These are phyloP conservation scores for Pristionchus maxplancki DNA, from an alignment of 2,888 invertebrate genomes.

Conservation along the genomic window DNA sequence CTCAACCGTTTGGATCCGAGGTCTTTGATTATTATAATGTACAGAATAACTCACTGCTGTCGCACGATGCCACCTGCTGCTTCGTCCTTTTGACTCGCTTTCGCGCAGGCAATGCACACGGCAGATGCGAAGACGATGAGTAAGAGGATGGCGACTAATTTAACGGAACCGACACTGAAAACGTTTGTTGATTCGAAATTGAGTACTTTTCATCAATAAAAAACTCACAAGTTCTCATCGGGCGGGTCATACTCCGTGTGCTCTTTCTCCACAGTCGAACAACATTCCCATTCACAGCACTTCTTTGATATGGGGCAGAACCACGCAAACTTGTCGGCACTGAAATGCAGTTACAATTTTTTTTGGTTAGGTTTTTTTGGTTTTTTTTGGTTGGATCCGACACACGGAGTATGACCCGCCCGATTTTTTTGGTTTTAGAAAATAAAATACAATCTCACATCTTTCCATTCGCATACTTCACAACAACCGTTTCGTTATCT, in stretches of 20 bases:
- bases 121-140: not conserved
- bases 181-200: not conserved
- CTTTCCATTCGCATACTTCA: too few species aligned
- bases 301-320: not conserved
- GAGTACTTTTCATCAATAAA: not conserved
- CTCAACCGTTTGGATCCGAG: too few species aligned
- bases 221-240: not conserved
- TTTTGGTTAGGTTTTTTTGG: too few species aligned
- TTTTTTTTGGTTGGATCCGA: too few species aligned
- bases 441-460: too few species aligned
- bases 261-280: not conserved
- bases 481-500: too few species aligned
- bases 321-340: not conserved
- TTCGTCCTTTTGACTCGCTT: not conserved
- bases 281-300: conserved; percentile 10
- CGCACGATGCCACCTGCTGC: not conserved
- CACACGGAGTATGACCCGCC: too few species aligned
- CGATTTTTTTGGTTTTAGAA: too few species aligned
- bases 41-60: too few species aligned
- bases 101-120: not conserved
- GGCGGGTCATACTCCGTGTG: not conserved
- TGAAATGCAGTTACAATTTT: not conserved
- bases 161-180: not conserved
- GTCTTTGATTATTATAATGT: too few species aligned
- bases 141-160: not conserved